phyloP scores from a whole-genome alignment of 2,888 invertebrate genomes.

The Orthosia gothica region DNA sequence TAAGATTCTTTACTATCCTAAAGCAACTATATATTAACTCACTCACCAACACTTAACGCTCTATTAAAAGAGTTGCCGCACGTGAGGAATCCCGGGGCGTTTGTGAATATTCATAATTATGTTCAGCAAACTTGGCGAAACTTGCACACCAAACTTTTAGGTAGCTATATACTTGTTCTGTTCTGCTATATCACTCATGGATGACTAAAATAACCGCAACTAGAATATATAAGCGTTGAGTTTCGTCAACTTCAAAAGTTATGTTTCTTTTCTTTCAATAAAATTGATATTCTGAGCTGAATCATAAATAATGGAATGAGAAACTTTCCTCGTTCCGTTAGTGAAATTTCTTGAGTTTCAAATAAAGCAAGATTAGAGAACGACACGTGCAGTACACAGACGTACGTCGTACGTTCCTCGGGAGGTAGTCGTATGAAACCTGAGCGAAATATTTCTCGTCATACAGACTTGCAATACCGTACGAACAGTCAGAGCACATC shows the following conservation, averaged over 20 bases:
- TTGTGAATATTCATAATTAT: conserved; percentile 86
- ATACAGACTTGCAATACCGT: conserved; percentile 75
- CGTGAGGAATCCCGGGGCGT: conserved; percentile 80
- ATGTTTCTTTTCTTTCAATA: conserved; percentile 67
- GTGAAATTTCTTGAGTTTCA: conserved; percentile 71
- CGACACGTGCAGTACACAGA: conserved; percentile 68
- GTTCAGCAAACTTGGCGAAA: conserved; percentile 77
- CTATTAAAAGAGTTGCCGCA: conserved; percentile 80
- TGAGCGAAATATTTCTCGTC: conserved; percentile 78
- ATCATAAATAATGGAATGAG: conserved; percentile 62
- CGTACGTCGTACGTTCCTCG: conserved; percentile 56
- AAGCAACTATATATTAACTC: conserved; percentile 49
- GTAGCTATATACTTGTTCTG: conserved; percentile 65
- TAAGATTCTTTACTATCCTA: conserved; percentile 48
- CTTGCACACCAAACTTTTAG: conserved; percentile 76
- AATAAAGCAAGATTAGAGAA: conserved; percentile 75
- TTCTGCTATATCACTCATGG: conserved; percentile 72
- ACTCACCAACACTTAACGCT: conserved; percentile 75
- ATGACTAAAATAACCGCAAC: conserved; percentile 70
- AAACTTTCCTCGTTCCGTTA: conserved; percentile 70
- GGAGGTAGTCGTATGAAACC: conserved; percentile 67
- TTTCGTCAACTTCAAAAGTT: conserved; percentile 61
- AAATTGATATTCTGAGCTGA: conserved; percentile 62
- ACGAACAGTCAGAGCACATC: conserved; percentile 76
- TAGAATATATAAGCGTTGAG: conserved; percentile 60